These are phyloP conservation scores for Anguilla obscura DNA, from an alignment of 2,797 vertebrate genomes.

Conservation along the genomic window DNA sequence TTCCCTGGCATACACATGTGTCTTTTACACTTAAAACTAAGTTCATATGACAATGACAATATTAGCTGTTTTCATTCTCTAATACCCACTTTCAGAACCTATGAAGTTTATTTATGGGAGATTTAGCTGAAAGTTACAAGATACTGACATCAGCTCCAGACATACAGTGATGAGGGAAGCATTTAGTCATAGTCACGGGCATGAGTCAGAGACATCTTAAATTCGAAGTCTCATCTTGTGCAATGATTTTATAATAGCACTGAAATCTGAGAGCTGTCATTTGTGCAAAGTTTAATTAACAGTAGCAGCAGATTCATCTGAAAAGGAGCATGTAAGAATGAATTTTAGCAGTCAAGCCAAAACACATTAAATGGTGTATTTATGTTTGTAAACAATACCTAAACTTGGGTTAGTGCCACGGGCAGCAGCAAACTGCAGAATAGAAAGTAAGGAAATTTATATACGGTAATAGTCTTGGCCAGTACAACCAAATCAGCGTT, in stretches of 20 bases:
- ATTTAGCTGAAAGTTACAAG: not conserved
- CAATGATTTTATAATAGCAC: not conserved
- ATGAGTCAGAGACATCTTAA: constrained; percentile 1
- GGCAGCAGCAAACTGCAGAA: not conserved
- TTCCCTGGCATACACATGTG: not conserved
- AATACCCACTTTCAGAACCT: not conserved
- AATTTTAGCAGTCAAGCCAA: not conserved
- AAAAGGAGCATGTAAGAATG: not conserved
- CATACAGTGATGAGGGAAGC: constrained; percentile 5
- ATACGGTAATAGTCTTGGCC: not conserved
- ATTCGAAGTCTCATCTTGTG: not conserved
- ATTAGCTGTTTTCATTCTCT: not conserved
- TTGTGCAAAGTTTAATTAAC: not conserved
- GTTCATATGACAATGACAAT: not conserved
- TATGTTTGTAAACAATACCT: not conserved
- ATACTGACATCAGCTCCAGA: not conserved
- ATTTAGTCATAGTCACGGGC: not conserved
- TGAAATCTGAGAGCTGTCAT: not conserved
- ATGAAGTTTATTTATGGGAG: not conserved
- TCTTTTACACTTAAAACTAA: not conserved
- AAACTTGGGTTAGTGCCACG: not conserved
- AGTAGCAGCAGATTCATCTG: not conserved
- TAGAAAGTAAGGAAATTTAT: not conserved
- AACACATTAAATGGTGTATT: not conserved
- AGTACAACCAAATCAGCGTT: not conserved